Evolutionary conservation across 2,888 invertebrate genomes (phyloP).

Genomic region (Dichetophora obliterata): DNA sequence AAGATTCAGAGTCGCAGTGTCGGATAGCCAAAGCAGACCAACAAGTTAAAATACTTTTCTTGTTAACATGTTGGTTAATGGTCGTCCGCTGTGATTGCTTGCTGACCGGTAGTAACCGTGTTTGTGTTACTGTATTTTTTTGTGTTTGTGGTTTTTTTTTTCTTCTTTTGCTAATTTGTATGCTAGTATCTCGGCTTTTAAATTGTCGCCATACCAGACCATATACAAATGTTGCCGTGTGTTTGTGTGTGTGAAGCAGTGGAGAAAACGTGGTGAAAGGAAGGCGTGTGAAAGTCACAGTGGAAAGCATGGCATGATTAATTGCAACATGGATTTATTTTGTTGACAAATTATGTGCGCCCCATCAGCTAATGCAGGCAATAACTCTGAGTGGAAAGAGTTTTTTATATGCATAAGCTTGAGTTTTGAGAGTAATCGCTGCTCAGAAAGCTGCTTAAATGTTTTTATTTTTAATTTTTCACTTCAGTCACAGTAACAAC

Average conservation of each 20-base stretch:
- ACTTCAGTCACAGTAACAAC: neutral
- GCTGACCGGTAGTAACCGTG: neutral
- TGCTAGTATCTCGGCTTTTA: neutral
- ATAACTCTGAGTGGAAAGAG: slow-evolving; percentile 48
- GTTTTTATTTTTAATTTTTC: neutral
- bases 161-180: neutral
- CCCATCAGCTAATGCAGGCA: slow-evolving; percentile 38
- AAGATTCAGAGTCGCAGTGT: too few species aligned
- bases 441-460: too few species aligned
- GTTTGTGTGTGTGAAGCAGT: neutral
- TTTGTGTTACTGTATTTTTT: neutral
- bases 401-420: neutral
- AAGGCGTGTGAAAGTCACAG: neutral
- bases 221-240: neutral
- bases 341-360: slow-evolving; percentile 50
- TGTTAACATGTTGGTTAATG: slow-evolving; percentile 20
- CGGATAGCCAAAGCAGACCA: neutral
- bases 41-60: slow-evolving; percentile 33
- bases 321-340: slow-evolving; percentile 50
- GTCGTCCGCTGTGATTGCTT: neutral
- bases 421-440: neutral
- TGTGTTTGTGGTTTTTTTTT: neutral
- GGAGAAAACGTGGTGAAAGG: neutral
- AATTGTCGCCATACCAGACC: too few species aligned
- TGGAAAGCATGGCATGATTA: slow-evolving; percentile 45